These are phyloP conservation scores for Hydrozoanthus gracilis DNA, from an alignment of 92 coral and sea anemone species.

Conservation along the genomic window DNA sequence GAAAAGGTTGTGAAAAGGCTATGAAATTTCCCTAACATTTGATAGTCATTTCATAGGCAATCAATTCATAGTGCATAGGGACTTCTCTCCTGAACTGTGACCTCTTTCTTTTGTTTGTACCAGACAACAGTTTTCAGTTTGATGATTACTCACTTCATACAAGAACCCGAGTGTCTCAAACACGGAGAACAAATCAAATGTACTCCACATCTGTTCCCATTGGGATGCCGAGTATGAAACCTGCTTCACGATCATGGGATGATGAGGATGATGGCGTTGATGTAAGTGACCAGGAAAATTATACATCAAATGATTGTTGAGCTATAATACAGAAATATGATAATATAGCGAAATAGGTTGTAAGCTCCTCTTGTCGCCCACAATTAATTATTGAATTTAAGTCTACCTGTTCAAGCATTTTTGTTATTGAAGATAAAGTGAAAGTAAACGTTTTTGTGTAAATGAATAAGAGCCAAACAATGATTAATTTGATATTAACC, in stretches of 20 bases:
- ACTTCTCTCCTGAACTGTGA: not conserved
- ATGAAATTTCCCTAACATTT: too few species aligned
- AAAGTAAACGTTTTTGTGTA: too few species aligned
- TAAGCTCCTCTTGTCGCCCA: too few species aligned
- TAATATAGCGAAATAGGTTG: too few species aligned
- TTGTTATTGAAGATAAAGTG: too few species aligned
- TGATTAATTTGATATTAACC: too few species aligned
- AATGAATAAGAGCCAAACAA: not conserved
- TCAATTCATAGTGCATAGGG: too few species aligned
- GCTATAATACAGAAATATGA: not conserved
- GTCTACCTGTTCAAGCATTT: too few species aligned
- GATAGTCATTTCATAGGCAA: too few species aligned
- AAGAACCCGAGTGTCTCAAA: conserved; percentile 26
- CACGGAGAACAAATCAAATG: conserved; percentile 37
- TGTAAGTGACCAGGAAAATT: conserved; percentile 8
- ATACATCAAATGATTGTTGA: not conserved
- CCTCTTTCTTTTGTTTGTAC: not conserved
- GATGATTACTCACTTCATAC: conserved; percentile 56
- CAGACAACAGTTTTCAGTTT: conserved; percentile 89
- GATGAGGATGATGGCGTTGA: conserved; percentile 70
- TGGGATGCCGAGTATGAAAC: conserved; percentile 68
- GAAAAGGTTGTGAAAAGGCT: too few species aligned
- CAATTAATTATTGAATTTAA: too few species aligned
- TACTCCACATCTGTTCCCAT: conserved; percentile 86
- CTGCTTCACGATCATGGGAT: conserved; percentile 69